Evolutionary conservation across 2,113 vertebrate species (phyloP).

Genomic region (Meriones unguiculatus): DNA sequence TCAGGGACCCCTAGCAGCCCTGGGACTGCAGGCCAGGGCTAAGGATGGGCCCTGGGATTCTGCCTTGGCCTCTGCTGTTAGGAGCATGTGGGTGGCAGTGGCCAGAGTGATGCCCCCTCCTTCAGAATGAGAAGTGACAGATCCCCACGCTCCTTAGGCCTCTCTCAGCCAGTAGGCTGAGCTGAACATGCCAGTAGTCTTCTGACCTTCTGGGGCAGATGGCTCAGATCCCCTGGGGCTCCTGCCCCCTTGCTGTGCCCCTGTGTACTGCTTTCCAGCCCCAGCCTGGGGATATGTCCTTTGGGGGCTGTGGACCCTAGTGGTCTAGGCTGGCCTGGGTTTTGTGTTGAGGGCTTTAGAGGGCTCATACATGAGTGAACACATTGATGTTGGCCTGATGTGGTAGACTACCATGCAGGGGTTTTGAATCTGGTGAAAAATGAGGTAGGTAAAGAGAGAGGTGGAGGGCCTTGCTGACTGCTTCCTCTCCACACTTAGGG

Average conservation of each 20-base stretch:
- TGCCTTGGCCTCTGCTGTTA: not conserved
- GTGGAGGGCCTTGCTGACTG: not conserved
- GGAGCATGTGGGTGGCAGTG: not conserved
- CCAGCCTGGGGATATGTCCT: not conserved
- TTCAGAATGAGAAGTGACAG: not conserved
- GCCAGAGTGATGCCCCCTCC: not conserved
- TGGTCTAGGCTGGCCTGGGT: not conserved
- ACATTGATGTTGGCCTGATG: fast-evolving
- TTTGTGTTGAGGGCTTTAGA: not conserved
- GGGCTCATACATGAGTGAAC: not conserved
- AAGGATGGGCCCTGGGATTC: too few species aligned
- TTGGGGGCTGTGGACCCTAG: too few species aligned
- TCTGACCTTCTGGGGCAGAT: not conserved
- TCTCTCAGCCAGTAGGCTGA: not conserved
- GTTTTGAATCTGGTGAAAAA: not conserved
- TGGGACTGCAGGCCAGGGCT: not conserved
- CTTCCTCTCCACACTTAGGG: not conserved
- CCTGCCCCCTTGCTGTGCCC: too few species aligned
- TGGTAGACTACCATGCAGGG: not conserved
- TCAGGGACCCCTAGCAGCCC: not conserved
- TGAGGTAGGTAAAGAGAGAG: not conserved
- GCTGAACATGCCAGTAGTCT: not conserved
- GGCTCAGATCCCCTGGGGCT: not conserved
- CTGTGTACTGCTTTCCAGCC: too few species aligned
- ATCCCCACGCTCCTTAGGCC: too few species aligned